Evolutionary conservation across 2,113 vertebrate genomes (phyloP).

Genomic region (Poeciliopsis prolifica): DNA sequence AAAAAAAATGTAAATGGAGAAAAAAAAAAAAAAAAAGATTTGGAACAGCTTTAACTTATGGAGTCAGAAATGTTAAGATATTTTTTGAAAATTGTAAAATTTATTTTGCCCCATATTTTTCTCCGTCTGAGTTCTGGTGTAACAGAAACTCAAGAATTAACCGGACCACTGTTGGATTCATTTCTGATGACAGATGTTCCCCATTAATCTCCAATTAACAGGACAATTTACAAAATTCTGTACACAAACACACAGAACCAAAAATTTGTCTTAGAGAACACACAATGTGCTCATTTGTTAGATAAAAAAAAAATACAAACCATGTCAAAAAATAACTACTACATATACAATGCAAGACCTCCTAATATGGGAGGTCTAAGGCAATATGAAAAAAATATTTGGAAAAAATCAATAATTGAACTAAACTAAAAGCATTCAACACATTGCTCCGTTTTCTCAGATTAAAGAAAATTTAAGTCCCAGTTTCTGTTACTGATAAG

Average conservation of each 20-base stretch:
- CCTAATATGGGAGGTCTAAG: neutral
- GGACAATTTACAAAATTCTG: neutral
- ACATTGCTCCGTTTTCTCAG: neutral
- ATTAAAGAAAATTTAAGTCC: neutral
- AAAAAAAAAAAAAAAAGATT: too few relatives aligned
- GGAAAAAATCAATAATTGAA: neutral
- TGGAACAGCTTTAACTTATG: neutral
- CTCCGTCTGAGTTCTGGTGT: too few relatives aligned
- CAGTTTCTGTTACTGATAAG: neutral
- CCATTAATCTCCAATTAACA: neutral
- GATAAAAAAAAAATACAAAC: neutral
- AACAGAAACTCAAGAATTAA: too few relatives aligned
- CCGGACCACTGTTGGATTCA: too few relatives aligned
- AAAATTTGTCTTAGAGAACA: neutral
- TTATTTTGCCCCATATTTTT: neutral
- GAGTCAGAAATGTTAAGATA: too few relatives aligned
- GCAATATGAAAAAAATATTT: neutral
- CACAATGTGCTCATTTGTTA: neutral
- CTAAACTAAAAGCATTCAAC: neutral
- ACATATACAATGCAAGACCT: neutral
- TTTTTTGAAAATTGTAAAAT: too few relatives aligned
- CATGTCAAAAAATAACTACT: constrained; percentile 12
- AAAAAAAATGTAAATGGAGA: too few relatives aligned
- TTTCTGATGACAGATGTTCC: too few relatives aligned
- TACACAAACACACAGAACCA: neutral